Evolutionary conservation across 2,113 vertebrate genomes (phyloP).

Genomic region (Centropus unirufus): DNA sequence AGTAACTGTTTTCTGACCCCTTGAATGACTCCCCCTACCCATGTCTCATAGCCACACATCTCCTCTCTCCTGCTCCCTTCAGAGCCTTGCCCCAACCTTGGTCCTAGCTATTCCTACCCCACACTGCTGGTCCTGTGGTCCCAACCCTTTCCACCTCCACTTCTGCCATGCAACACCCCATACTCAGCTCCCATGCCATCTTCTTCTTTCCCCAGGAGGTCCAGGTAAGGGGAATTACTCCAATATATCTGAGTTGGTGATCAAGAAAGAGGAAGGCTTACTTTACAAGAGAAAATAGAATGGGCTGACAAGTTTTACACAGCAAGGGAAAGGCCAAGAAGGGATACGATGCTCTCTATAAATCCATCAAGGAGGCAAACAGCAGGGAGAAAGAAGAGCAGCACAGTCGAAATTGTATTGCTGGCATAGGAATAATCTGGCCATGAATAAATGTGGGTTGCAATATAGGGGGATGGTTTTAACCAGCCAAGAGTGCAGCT

Average conservation of each 20-base stretch:
- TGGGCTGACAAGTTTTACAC: not conserved
- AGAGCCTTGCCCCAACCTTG: not conserved
- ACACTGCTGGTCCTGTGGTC: not conserved
- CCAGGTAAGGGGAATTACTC: not conserved
- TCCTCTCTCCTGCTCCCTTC: not conserved
- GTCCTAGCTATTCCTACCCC: not conserved
- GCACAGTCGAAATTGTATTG: not conserved
- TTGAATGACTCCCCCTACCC: no score
- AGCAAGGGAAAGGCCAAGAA: not conserved
- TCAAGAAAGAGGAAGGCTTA: not conserved
- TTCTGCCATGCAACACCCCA: not conserved
- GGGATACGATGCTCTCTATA: not conserved
- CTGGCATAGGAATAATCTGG: not conserved
- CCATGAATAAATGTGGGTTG: not conserved
- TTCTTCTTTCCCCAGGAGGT: not conserved
- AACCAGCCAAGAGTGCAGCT: not conserved
- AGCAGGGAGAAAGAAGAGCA: not conserved
- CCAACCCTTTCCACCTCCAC: not conserved
- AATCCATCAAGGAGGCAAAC: not conserved
- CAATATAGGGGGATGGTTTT: not conserved
- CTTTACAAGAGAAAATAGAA: not conserved
- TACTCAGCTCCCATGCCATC: not conserved
- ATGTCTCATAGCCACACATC: not conserved
- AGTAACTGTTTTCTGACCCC: not conserved
- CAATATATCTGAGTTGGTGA: not conserved